Evolutionary conservation across 1,140 invertebrate species (phyloP).

Genomic region (Diuraphis noxia): DNA sequence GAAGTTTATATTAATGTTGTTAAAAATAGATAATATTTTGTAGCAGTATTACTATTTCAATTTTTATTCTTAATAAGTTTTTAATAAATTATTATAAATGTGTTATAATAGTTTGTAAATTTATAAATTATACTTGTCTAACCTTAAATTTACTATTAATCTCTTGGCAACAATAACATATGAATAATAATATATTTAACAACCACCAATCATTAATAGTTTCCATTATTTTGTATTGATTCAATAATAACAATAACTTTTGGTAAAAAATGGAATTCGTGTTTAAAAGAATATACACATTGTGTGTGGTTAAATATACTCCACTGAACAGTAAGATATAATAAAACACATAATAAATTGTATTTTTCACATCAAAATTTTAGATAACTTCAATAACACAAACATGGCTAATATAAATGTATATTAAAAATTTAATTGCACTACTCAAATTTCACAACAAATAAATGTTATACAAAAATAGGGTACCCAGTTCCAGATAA

Average conservation of each 20-base stretch:
- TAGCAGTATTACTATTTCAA: slow-evolving; percentile 9
- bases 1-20: background rate
- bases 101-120: no score
- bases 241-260: background rate
- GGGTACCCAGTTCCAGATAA: no score
- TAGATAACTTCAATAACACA: background rate
- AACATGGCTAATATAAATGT: background rate
- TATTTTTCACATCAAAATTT: background rate
- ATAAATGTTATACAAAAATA: background rate
- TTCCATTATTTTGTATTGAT: background rate
- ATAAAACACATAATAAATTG: background rate
- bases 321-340: background rate
- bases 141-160: background rate
- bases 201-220: background rate
- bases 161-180: background rate
- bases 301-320: background rate
- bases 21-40: background rate
- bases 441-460: background rate
- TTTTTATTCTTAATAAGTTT: background rate
- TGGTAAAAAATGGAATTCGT: background rate
- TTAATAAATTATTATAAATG: background rate
- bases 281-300: background rate
- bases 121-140: no score
- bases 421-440: background rate
- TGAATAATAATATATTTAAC: background rate